Evolutionary conservation across 2,888 invertebrate species (phyloP), one percentile per base, ranked within the genome.

Genomic region (Osedax frankpressi): DNA sequence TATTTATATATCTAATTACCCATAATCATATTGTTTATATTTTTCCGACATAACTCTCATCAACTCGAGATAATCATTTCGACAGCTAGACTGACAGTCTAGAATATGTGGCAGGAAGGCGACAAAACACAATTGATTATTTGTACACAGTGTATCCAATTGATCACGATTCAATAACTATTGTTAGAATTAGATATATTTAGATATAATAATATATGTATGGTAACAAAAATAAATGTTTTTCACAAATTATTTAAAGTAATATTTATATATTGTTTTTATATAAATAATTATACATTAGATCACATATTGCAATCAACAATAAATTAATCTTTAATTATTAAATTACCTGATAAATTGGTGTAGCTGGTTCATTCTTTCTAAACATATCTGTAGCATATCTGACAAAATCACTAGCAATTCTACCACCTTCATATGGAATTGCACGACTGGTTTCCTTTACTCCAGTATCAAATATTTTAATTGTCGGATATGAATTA

Each of bases 401-500:
- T 30, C 87, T 86, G 0, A 97, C 91, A 81, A 98, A 97, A 79
- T 95, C 96, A 63, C 87, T 88, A 29, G 92, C 87, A 0, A 93
- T 93, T 71, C 97, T 88, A 19, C 95, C 97, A 2, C 96, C 97
- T 80, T 92, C 91, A 85, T 93, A 98, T 75, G 97, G 94, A 76
- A 89, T 88, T 3, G 25, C 30, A 6, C 87, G 87, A 76, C 19
- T 44, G 19, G 44, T 44, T 19, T 84, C 81, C 71, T 82, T 82
- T 75, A 80, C 80, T n/a, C 86, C 86, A 76, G 91, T 91, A 0
- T 90, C 88, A 87, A 96, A 96, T 85, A 80, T 89, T 86, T 97
- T 97, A 81, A 98, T 97, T 30, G 96, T 95, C 1, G 97, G 97
- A 86, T 94, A 97, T 0, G 97, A 95, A 78, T 90, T 89, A 30